Conservation (phyloP, 2,113 vertebrate genomes). For the Aramus guarauna region DNA sequence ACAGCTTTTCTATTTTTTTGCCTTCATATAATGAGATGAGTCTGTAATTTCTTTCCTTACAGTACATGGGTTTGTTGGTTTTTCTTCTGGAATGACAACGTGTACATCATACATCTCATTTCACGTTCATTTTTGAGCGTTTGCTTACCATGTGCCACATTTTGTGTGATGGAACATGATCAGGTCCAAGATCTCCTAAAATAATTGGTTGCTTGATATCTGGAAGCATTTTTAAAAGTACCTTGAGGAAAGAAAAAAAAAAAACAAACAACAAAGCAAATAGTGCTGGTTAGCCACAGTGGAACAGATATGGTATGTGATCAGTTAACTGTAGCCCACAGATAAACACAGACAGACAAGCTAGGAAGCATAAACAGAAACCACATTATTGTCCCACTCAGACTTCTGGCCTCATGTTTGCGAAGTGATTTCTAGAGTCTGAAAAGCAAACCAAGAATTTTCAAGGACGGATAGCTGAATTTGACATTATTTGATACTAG, state of each 20-base stretch:
- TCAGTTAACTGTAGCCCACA: slow-evolving; percentile 83
- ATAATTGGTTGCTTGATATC: slow-evolving; percentile 66
- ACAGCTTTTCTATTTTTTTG: background rate
- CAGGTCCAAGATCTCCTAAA: slow-evolving; percentile 26
- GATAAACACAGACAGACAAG: slow-evolving; percentile 80
- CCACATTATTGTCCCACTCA: slow-evolving; percentile 77
- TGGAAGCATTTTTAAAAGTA: slow-evolving; percentile 84
- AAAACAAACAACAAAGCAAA: slow-evolving; percentile 75
- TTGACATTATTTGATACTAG: slow-evolving; percentile 33
- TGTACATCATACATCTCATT: background rate
- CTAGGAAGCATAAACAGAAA: slow-evolving; percentile 73
- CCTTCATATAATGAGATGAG: background rate
- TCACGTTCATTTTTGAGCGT: background rate
- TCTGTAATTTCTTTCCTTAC: background rate
- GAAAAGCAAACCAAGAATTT: slow-evolving; percentile 61
- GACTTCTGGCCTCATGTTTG: slow-evolving; percentile 72
- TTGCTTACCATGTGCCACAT: background rate
- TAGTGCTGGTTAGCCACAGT: slow-evolving; percentile 78
- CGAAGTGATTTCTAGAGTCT: slow-evolving; percentile 63
- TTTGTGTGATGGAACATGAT: background rate
- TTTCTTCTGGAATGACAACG: background rate
- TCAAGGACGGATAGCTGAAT: slow-evolving; percentile 54
- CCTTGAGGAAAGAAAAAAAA: slow-evolving; percentile 76
- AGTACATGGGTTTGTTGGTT: background rate
- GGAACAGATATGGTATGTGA: slow-evolving; percentile 86